Base-by-base conservation (phyloP, 2,113 vertebrate species). In the Galemys pyrenaicus region DNA sequence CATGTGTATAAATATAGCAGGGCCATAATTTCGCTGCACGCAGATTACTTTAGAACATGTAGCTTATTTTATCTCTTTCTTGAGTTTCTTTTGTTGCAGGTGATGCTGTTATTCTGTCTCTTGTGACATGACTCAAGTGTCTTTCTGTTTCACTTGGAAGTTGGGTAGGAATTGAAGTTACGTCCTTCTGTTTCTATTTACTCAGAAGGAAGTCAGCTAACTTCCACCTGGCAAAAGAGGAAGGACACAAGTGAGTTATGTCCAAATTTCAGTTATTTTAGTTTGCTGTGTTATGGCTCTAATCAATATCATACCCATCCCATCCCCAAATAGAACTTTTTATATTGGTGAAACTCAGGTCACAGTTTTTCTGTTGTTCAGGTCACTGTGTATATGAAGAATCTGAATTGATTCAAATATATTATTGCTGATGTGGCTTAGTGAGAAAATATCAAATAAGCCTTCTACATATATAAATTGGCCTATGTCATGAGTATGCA, bases 1-100 rank as follows among this genome's bases (percentile, higher is more conserved):
- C 97, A 0, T 96, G 98, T 98, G 98, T 97, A 97, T 98, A 98
- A 98, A 98, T 98, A 98, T 71, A 98, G 95, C 4, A 35, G 92
- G 96, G 96, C 96, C 97, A 98, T 98, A 98, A 98, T 98, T 98
- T 98, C 97, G 82, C 96, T 97, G 4, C 93, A 71, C 86, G n/a
- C 89, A 93, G 94, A 91, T 98, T 97, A 98, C 97, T 98, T 98
- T 91, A 95, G 94, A 98, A 96, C 79, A 96, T 79, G 94, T 88
- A 90, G 93, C 70, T 96, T 97, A 96, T 97, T 98, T 98, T 97
- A 95, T 96, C 95, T 95, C 88, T 96, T 77, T 96, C 95, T 83
- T 89, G 88, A 46, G 28, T 96, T 89, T 73, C 64, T 96, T 98
- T 98, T 98, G 93, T 97, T 97, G 81, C 88, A 89, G 77, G 94